Evolutionary conservation across 2,888 invertebrate genomes (phyloP), one percentile per base, ranked within the genome.

Genomic region (Drosophila seclusa): DNA sequence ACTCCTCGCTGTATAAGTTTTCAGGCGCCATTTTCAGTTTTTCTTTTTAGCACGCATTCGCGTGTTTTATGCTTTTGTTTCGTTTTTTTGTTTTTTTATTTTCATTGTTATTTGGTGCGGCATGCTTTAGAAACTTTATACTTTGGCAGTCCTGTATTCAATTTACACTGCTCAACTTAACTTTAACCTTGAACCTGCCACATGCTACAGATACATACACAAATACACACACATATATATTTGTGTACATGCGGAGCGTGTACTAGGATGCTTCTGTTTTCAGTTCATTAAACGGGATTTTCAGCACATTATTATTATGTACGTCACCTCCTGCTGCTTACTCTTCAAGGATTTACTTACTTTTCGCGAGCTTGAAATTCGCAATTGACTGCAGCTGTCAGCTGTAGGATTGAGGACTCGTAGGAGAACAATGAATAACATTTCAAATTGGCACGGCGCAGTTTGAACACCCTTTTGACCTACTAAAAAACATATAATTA

Each of bases 281-380:
- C 83, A 84, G 83, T 86, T 88, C 84, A 88, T 86, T 84, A 84
- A 79, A 75, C 84, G 69, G 55, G 82, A 86, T 84, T 88, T 82
- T 73, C 72, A 79, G 63, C 82, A 74, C 83, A 71, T 84, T 83
- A 68, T 82, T 82, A 84, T 80, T 87, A 45, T 45, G 8, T 78
- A 68, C 70, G 68, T 48, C 48, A 52, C 21, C 64, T 59, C 42
- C 69, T 48, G 74, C 57, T 69, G 63, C 54, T 42, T 58, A 66
- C 68, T 69, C 69, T 31, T 48, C 64, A 63, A 73, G 86, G 74
- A 86, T 69, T 82, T 73, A 60, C 66, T 80, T 34, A 29, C 8
- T 40, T 40, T 29, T 13, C 45, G 48, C 59, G 18, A 40, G 36
- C 57, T 60, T 16, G 18, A 27, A 54, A 29, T 40, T 66, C 36